phyloP scores from a whole-genome alignment of 2,888 invertebrate species.

The Acronicta leporina region DNA sequence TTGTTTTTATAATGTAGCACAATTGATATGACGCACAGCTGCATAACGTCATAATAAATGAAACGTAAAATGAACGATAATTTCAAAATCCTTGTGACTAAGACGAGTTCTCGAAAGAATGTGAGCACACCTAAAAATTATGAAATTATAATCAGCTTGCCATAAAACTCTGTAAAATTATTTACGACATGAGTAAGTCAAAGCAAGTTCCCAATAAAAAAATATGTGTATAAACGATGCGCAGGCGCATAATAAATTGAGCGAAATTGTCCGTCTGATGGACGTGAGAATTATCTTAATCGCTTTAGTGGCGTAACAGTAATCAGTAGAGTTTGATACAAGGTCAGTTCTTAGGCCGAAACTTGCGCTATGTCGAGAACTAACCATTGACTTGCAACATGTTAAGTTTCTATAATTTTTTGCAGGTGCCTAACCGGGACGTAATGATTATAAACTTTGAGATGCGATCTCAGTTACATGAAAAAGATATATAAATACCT shows the following conservation, averaged over 20 bases:
- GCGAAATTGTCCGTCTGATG: slow-evolving; percentile 53
- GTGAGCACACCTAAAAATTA: slow-evolving; percentile 36
- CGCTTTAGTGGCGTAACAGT: slow-evolving; percentile 49
- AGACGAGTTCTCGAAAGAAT: slow-evolving; percentile 20
- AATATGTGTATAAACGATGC: slow-evolving; percentile 36
- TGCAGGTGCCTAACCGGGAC: too few species aligned
- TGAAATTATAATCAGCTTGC: slow-evolving; percentile 34
- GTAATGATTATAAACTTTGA: too few species aligned
- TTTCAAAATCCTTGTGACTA: slow-evolving; percentile 5
- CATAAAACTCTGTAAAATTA: slow-evolving; percentile 45
- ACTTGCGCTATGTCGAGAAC: neutral
- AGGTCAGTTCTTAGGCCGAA: slow-evolving; percentile 37
- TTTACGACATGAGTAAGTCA: slow-evolving; percentile 44
- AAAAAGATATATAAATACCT: too few species aligned
- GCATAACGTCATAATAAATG: neutral
- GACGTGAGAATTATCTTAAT: slow-evolving; percentile 60
- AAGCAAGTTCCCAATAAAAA: slow-evolving; percentile 51
- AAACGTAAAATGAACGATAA: neutral
- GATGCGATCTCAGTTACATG: too few species aligned
- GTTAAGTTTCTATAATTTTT: too few species aligned
- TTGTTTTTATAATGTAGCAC: too few species aligned
- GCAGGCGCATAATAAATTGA: slow-evolving; percentile 53
- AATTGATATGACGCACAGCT: too few species aligned
- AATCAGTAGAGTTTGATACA: slow-evolving; percentile 32
- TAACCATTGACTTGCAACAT: too few species aligned